Evolutionary conservation across 2,113 vertebrate genomes (phyloP), one percentile per base, ranked within the genome.

Genomic region (Gopherus flavomarginatus): DNA sequence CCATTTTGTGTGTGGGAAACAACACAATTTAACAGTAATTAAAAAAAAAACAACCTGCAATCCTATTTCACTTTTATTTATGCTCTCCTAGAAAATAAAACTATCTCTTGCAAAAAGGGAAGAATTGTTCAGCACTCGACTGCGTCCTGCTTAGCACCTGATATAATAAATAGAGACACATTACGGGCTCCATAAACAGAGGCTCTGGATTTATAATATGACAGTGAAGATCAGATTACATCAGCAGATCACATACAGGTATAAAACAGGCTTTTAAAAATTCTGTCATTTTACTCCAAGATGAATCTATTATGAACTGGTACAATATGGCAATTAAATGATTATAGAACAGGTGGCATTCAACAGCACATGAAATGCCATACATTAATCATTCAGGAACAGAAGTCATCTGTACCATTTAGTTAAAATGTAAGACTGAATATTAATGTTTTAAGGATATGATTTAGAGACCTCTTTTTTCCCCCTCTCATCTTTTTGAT

Each of bases 341-440:
- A 97, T 97, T 97, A 96, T 85, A 91, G 94, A 98, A 89, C 94
- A 98, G 93, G 96, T 98, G 97, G 96, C 47, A 85, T 95, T 96
- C 94, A 94, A 86, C 92, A 96, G 53, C 88, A 92, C 52, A 59
- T 96, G 94, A 96, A 97, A 97, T 92, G 78, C 83, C 92, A 85
- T 72, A 89, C 86, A 97, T 98, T 95, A 98, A 57, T 97, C 72
- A n/a, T 88, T 97, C 42, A 96, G 96, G 89, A 98, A 95, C 78
- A 85, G 88, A 59, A 97, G 94, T 95, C 95, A 97, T 86, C 97
- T 96, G 97, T 96, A 92, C 56, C 90, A 92, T 79, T 96, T 95
- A 97, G 62, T 90, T 87, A 95, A 96, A 97, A 83, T 77, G 35
- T 85, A 82, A 91, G 82, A 44, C 62, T 89, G 83, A 92, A 83